Evolutionary conservation across 2,113 vertebrate species (phyloP).

Genomic region (Poicephalus meyeri): DNA sequence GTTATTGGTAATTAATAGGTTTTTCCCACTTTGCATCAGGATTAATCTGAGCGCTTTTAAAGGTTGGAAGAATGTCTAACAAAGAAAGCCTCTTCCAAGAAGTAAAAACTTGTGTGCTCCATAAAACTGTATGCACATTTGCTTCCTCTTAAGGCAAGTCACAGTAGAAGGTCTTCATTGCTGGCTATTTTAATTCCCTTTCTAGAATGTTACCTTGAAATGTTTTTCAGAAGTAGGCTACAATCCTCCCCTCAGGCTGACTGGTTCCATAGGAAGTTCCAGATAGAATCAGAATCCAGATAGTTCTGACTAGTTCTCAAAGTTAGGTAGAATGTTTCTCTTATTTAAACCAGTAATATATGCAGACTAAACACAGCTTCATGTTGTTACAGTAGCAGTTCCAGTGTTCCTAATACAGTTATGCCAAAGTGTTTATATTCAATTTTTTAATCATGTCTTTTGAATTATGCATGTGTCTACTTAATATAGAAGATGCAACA

Average conservation of each 20-base stretch:
- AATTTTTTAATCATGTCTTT: not conserved
- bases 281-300: not conserved
- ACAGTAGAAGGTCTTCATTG: not conserved
- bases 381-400: not conserved
- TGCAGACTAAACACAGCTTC: not conserved
- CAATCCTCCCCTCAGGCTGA: not conserved
- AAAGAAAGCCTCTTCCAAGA: not conserved
- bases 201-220: not conserved
- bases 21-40: not conserved
- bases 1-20: not conserved
- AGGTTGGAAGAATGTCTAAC: not conserved
- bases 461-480: constrained; percentile 13
- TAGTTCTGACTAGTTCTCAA: not conserved
- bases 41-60: not conserved
- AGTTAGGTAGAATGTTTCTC: not conserved
- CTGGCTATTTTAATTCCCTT: not conserved
- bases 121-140: rapidly evolving
- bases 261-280: not conserved
- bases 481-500: not conserved
- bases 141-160: not conserved
- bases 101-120: not conserved
- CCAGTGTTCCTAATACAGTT: not conserved
- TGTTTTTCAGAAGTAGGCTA: not conserved
- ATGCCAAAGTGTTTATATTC: not conserved
- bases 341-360: not conserved